Percentiles rank a stretch among this genome's conserved stretches.
Evolutionary conservation across 2,888 invertebrate genomes (phyloP).

Genomic region (Lasioglossum pauxillum): DNA sequence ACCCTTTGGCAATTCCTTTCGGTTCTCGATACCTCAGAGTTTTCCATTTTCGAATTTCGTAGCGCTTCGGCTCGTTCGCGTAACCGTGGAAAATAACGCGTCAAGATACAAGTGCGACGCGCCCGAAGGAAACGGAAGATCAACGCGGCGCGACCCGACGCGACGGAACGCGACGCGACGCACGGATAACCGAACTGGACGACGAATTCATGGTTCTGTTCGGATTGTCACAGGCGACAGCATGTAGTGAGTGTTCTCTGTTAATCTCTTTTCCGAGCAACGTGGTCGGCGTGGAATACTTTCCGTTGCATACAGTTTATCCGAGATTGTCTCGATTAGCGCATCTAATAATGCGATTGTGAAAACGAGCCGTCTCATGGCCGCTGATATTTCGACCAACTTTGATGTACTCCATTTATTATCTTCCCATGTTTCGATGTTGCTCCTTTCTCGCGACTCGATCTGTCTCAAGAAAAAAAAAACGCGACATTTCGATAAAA

Average conservation of each 20-base stretch:
- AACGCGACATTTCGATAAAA: background rate
- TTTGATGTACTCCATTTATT: too few relatives aligned
- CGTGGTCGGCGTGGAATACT: background rate
- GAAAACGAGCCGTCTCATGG: background rate
- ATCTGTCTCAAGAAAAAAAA: background rate
- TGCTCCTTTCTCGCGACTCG: background rate
- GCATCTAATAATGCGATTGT: background rate
- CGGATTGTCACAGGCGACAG: constrained; percentile 6
- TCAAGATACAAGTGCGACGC: background rate
- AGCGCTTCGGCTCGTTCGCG: background rate
- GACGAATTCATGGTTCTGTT: background rate
- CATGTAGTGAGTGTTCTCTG: constrained; percentile 71
- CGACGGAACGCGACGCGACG: background rate
- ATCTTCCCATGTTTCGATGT: background rate
- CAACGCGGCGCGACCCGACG: background rate
- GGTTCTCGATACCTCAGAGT: background rate
- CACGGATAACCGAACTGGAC: constrained; percentile 12
- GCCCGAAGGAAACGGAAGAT: background rate
- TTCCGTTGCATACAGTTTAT: background rate
- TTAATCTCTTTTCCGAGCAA: background rate
- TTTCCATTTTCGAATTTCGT: constrained; percentile 10
- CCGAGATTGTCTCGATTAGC: background rate
- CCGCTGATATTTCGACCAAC: background rate
- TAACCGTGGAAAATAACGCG: background rate
- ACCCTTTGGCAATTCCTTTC: background rate